Base-by-base conservation (phyloP, 2,888 invertebrate species). In the Macaria notata region DNA sequence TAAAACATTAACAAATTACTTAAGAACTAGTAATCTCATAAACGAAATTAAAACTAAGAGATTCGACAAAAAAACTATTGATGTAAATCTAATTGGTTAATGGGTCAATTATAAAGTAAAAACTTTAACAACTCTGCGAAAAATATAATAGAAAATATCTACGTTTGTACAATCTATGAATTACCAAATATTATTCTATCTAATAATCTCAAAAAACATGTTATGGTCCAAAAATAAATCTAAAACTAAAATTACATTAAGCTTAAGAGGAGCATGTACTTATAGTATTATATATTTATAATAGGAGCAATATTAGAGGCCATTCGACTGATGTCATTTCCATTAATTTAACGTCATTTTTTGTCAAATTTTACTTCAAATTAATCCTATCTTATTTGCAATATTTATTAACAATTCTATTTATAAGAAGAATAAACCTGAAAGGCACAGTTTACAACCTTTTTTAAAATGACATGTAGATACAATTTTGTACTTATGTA, bases 11-110 rank as follows among this genome's bases (percentile, higher is more conserved):
- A 88, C 88, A 84, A 36, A 84, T 77, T 73, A 76, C 75, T 79
- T 85, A 19, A 68, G 41, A 60, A 49, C 86, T 91, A 91, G 74
- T 91, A 91, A 91, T 91, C 90, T 91, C 90, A 87, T 73, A 72
- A 75, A 75, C 31, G 76, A 69, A 79, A 74, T 72, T 81, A 84
- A 33, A 82, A 71, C 82, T 86, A 86, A 73, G 84, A 88, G 87
- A 88, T 87, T 88, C 88, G 52, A 78, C 75, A 69, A 73, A 71
- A 62, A 59, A 56, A 54, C 59, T 69, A 72, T 68, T 65, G 60
- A 64, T 69, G 31, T 47, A 70, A 36, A 36, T 54, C 54, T 57
- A 62, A 52, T 61, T 63, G 66, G 63, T 68, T 57, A 69, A 36
- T 36, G 5, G 33, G 64, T 66, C 63, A 46, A 54, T 62, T 66